Evolutionary conservation across 2,113 vertebrate species (phyloP), one percentile per base, ranked within the genome.

Genomic region (Malurus alboscapulatus): DNA sequence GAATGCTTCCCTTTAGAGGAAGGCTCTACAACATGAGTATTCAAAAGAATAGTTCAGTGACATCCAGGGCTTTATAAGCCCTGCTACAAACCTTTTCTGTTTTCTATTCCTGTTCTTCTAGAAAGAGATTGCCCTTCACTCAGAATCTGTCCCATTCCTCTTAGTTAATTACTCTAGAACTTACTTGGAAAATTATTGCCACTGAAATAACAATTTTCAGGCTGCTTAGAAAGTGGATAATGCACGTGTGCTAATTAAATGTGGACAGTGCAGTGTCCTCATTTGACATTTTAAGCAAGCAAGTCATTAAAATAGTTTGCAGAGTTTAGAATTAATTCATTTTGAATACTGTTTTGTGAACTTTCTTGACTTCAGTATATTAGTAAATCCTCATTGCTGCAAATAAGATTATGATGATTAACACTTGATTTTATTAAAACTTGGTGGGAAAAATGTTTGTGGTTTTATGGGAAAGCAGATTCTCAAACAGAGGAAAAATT

Each of bases 221-320:
- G 71, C 29, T 61, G 29, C 12, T 38, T 89, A 55, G 44, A 88
- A 57, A 87, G 42, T 3, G 26, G 26, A 26, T 61, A 90, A 92
- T 65, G 63, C 36, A 34, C 17, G 7, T 84, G 19, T 55, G 14
- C 25, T 92, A 30, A 36, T 78, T 58, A 27, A 90, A 22, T 63
- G 73, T 72, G 40, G 27, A 50, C 94, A 59, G 87, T 30, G 84
- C 57, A 18, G 22, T 44, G 82, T 89, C 65, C 25, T 94, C 3
- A 4, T 38, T 61, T 27, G 71, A 21, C 58, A 71, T 93, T 91
- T 91, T 96, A 83, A 76, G 34, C 50, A 67, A 73, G 51, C 50
- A 67, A 73, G 51, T 79, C 24, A 69, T 69, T 85, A 89, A 67
- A 94, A 87, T 87, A 75, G 19, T 94, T 88, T 83, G 24, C 24